These are phyloP conservation scores for Chrysemys picta DNA, from an alignment of 2,113 vertebrate species.

Conservation along the genomic window DNA sequence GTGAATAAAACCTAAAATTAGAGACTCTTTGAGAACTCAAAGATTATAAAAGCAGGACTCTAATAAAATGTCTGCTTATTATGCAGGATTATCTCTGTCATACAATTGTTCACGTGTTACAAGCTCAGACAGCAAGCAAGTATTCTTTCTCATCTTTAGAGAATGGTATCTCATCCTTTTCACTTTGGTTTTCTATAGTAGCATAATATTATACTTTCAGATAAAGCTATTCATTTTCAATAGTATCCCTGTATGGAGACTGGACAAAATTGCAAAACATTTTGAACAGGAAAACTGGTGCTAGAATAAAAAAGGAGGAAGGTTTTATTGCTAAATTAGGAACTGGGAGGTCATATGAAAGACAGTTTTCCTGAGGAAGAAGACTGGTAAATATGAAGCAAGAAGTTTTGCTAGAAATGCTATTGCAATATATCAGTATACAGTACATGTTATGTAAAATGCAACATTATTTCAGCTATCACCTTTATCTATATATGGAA, in stretches of 20 bases:
- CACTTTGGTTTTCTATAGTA: not conserved
- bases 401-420: constrained; percentile 25
- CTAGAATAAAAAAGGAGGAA: constrained; percentile 47
- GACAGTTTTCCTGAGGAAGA: constrained; percentile 50
- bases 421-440: not conserved
- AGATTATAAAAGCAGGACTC: constrained; percentile 36
- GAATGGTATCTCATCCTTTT: not conserved
- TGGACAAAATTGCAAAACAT: constrained; percentile 30
- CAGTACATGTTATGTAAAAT: not conserved
- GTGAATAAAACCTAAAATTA: constrained; percentile 47
- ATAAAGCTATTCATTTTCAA: not conserved
- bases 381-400: constrained; percentile 39
- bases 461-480: not conserved
- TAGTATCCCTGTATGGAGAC: not conserved
- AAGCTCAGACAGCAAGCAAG: constrained; percentile 1
- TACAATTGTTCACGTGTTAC: not conserved
- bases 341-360: constrained; percentile 53
- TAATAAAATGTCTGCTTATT: constrained; percentile 49
- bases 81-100: constrained; percentile 38
- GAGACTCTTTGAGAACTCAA: constrained; percentile 16
- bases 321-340: constrained; percentile 63
- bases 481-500: not conserved
- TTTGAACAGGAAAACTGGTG: constrained; percentile 42
- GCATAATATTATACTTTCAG: not conserved
- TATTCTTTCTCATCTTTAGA: not conserved